Evolutionary conservation across 1,140 invertebrate genomes (phyloP), one percentile per base, ranked within the genome.

Genomic region (Gryllus bimaculatus): DNA sequence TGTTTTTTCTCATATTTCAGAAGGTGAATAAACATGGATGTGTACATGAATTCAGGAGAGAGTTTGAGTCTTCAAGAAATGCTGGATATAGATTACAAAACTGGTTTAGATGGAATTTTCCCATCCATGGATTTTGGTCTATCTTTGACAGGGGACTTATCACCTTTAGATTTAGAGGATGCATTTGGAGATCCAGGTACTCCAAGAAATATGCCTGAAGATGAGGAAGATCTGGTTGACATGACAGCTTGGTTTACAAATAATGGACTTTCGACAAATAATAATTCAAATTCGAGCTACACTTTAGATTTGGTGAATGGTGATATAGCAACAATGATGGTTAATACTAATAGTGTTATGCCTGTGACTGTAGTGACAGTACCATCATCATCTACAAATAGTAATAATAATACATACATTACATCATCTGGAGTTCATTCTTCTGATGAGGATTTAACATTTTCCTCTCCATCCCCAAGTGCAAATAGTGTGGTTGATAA

Each of bases 71-170:
- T 93, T 83, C 92, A 93, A 83, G 90, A 91, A 81, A 94, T 95
- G 91, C 88, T 95, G 80, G 93, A 91, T 76, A 92, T 93, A 83
- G 93, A 95, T 83, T 94, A 95, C 48, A 93, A 94, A 82, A 91
- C 90, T 76, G 93, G 94, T 84, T 92, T 94, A 81, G 93, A 93
- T 73, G 91, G 90, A 78, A 90, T 93, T 74, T 90, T 94, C 74
- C 91, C 91, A 77, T 90, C 91, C 48, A 89, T 47, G 39, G 79
- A 79, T 73, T 77, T 79, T 54, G 48, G 74, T 73, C 79, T 79
- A 8, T 79, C 79, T 7, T 21, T 79, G 54, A 18, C 54, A 20
- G 66, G 79, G 21, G 79, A 79, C 5, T 77, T 79, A 54, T 74
- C 79, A 5, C 79, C 79, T 15, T 48, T 79, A 21, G 79, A 79